Evolutionary conservation across 2,113 vertebrate genomes (phyloP).

Genomic region (Cryptotis parvus): DNA sequence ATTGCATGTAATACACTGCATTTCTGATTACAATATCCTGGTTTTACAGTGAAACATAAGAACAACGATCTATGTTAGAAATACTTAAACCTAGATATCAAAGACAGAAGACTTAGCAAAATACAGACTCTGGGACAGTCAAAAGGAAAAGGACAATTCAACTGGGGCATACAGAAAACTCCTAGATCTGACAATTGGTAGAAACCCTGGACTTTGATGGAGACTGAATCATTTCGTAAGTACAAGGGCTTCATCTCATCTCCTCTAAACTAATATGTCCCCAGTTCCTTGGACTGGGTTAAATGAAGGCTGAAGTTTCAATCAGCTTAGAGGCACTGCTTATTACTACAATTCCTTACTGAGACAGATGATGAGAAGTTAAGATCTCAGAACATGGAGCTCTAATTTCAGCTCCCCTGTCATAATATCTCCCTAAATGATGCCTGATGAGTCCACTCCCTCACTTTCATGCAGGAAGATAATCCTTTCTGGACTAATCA

Average conservation of each 20-base stretch:
- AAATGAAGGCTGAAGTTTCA: constrained; percentile 13
- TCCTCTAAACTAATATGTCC: not conserved
- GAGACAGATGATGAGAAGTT: not conserved
- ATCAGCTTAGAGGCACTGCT: not conserved
- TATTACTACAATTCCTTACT: not conserved
- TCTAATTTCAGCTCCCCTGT: not conserved
- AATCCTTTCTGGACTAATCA: not conserved
- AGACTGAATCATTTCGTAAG: constrained; percentile 14
- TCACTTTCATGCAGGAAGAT: not conserved
- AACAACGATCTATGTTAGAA: constrained; percentile 25
- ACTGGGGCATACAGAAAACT: not conserved
- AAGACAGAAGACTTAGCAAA: not conserved
- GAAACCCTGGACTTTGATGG: not conserved
- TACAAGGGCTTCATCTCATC: not conserved
- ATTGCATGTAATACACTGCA: not conserved
- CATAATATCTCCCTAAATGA: not conserved
- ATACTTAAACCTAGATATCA: not conserved
- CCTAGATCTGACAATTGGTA: not conserved
- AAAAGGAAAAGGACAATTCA: not conserved
- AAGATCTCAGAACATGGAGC: not conserved
- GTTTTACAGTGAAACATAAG: not conserved
- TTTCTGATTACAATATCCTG: constrained; percentile 7
- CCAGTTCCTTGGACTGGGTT: not conserved
- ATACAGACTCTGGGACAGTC: not conserved
- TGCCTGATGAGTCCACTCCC: not conserved